Evolutionary conservation across 2,888 invertebrate genomes (phyloP).

Genomic region (Anagyrus pseudococci): DNA sequence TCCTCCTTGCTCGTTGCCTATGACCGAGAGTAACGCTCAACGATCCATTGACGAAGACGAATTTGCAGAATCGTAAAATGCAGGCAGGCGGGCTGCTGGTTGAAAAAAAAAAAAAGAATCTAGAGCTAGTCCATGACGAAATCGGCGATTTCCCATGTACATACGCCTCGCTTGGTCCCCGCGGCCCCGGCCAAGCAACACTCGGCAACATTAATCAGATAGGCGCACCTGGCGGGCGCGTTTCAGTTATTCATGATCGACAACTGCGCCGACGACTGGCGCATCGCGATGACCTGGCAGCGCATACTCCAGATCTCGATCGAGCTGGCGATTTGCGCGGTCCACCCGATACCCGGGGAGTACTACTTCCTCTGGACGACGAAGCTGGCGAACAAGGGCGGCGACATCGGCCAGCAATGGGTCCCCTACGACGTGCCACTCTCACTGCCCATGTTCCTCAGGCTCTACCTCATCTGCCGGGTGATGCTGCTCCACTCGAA

Average conservation of each 20-base stretch:
- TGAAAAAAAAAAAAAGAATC: too few species aligned
- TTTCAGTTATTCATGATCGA: slow-evolving; percentile 99
- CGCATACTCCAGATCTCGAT: slow-evolving; percentile 90
- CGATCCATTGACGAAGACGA: too few species aligned
- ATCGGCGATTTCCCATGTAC: too few species aligned
- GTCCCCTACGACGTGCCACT: slow-evolving; percentile 97
- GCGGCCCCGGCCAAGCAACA: too few species aligned
- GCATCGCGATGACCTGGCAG: slow-evolving; percentile 99
- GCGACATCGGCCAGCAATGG: slow-evolving; percentile 68
- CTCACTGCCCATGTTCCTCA: slow-evolving; percentile 99
- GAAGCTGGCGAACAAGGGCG: slow-evolving; percentile 87
- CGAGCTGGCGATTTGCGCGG: slow-evolving; percentile 94
- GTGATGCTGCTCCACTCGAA: slow-evolving; percentile 99
- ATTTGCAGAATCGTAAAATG: too few species aligned
- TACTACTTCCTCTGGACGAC: slow-evolving; percentile 97
- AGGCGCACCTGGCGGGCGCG: too few species aligned
- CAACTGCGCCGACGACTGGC: slow-evolving; percentile 99
- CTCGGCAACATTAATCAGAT: too few species aligned
- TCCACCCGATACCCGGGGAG: slow-evolving; percentile 98
- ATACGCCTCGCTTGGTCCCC: too few species aligned
- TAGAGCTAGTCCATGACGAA: too few species aligned
- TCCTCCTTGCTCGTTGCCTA: too few species aligned
- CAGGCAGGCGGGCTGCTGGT: too few species aligned
- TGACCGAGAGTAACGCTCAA: too few species aligned
- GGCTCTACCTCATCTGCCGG: slow-evolving; percentile 98